Percentiles rank a stretch among this genome's conserved stretches.
Conservation (phyloP, 2,797 vertebrate genomes). For the Myotis vivesi region DNA sequence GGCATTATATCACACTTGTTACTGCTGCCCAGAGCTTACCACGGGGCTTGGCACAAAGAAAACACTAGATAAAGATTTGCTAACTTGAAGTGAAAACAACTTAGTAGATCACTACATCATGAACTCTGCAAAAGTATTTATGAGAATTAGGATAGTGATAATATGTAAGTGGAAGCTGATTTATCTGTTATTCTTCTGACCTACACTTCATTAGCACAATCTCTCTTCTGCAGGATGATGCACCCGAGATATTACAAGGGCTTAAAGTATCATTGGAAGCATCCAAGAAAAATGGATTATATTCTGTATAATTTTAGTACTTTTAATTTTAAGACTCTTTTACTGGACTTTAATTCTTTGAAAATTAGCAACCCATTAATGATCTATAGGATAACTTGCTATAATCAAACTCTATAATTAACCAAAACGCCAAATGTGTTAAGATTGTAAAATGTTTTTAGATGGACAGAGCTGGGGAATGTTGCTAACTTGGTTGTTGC, state of each 20-base stretch:
- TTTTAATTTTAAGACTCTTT: slow-evolving; percentile 41
- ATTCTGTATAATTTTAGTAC: slow-evolving; percentile 46
- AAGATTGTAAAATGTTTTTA: not conserved
- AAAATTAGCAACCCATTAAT: slow-evolving; percentile 60
- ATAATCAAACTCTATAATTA: slow-evolving; percentile 43
- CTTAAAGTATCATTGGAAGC: slow-evolving; percentile 34
- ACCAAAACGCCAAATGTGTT: not conserved
- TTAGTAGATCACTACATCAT: slow-evolving; percentile 65
- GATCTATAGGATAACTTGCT: slow-evolving; percentile 39
- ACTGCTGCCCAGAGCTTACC: slow-evolving; percentile 58
- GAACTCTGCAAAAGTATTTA: slow-evolving; percentile 67
- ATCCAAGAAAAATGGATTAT: slow-evolving; percentile 55
- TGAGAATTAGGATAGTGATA: slow-evolving; percentile 66
- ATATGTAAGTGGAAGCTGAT: slow-evolving; percentile 66
- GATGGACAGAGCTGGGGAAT: not conserved
- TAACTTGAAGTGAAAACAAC: slow-evolving; percentile 63
- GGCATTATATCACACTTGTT: slow-evolving; percentile 58
- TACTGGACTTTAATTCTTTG: slow-evolving; percentile 55
- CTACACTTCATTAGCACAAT: slow-evolving; percentile 64
- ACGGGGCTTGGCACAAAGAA: slow-evolving; percentile 54
- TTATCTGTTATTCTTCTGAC: slow-evolving; percentile 72
- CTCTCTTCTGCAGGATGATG: slow-evolving; percentile 51
- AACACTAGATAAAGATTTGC: slow-evolving; percentile 71
- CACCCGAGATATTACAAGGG: slow-evolving; percentile 50
- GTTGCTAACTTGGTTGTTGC: not conserved